These are phyloP conservation scores for Trichogramma dendrolimi DNA, from an alignment of 2,888 invertebrate species.

Conservation along the genomic window DNA sequence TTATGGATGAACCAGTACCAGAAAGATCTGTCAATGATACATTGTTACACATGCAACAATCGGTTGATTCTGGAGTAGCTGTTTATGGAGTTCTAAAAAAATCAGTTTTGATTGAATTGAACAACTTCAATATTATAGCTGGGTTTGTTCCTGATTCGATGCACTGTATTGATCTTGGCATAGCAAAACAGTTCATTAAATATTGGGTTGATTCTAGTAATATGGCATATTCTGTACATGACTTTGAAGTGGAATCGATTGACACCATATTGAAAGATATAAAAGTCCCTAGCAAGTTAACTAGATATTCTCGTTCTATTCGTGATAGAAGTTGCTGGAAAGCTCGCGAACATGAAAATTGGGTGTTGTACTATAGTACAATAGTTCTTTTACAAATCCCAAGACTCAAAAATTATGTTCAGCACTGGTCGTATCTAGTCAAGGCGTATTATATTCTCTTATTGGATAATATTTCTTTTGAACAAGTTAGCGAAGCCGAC, in stretches of 20 bases:
- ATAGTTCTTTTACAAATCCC: background rate
- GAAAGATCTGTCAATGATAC: slow-evolving; percentile 9
- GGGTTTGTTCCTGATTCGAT: slow-evolving; percentile 14
- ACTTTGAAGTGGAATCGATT: background rate
- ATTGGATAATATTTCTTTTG: too few species aligned
- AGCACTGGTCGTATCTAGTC: too few species aligned
- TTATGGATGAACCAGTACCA: background rate
- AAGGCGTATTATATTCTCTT: too few species aligned
- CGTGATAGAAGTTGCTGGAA: slow-evolving; percentile 19
- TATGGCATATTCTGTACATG: slow-evolving; percentile 3
- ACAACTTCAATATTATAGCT: slow-evolving; percentile 10
- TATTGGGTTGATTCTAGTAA: slow-evolving; percentile 4
- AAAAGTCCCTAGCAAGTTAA: slow-evolving; percentile 9
- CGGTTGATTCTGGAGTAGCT: background rate
- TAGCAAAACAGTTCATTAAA: slow-evolving; percentile 1
- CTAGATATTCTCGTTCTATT: slow-evolving; percentile 17
- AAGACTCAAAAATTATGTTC: too few species aligned
- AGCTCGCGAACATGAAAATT: slow-evolving; percentile 11
- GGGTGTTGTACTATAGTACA: slow-evolving; percentile 9
- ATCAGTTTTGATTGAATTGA: slow-evolving; percentile 7
- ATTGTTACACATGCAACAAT: slow-evolving; percentile 8
- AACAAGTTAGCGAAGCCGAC: slow-evolving; percentile 24
- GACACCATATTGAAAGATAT: slow-evolving; percentile 5
- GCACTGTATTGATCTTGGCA: slow-evolving; percentile 11
- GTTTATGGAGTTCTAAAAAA: slow-evolving; percentile 13